These are phyloP conservation scores for Ophion costatus DNA, from an alignment of 2,888 invertebrate genomes.

Conservation along the genomic window DNA sequence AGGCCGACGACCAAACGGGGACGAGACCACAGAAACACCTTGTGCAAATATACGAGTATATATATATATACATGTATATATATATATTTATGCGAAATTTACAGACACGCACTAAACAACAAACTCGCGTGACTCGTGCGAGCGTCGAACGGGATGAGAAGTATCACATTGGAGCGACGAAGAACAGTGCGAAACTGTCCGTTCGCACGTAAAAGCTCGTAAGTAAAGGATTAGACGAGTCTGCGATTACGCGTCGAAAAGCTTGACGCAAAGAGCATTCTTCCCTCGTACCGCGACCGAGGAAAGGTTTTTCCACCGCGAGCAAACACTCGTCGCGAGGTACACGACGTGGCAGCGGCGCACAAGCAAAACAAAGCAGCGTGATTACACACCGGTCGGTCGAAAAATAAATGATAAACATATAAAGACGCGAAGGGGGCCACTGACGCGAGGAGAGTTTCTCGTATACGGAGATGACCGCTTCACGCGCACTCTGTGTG, in stretches of 20 bases:
- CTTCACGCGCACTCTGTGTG: constrained; percentile 35
- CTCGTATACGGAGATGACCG: constrained; percentile 44
- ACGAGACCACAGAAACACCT: constrained; percentile 56
- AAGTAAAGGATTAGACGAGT: constrained; percentile 20
- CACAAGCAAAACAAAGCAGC: constrained; percentile 41
- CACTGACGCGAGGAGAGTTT: constrained; percentile 49
- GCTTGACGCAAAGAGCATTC: not conserved
- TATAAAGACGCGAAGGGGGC: constrained; percentile 19
- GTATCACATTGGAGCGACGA: constrained; percentile 41
- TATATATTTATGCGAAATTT: constrained; percentile 22
- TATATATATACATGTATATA: constrained; percentile 39
- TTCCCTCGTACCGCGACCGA: not conserved
- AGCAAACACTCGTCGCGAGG: constrained; percentile 38
- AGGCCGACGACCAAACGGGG: constrained; percentile 66
- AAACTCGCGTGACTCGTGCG: constrained; percentile 48
- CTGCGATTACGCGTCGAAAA: constrained; percentile 22
- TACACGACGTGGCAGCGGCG: constrained; percentile 39
- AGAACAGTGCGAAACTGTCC: constrained; percentile 22
- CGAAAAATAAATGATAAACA: constrained; percentile 22
- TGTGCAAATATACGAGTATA: constrained; percentile 32
- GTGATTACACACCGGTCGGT: constrained; percentile 31
- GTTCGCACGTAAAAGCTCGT: not conserved
- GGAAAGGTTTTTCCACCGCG: constrained; percentile 8
- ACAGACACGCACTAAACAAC: constrained; percentile 56
- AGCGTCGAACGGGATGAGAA: constrained; percentile 41